A percentile compares a stretch with the other conserved stretches of the same genome.
Conservation (phyloP, 2,113 vertebrate genomes). For the Eupsittula cactorum region DNA sequence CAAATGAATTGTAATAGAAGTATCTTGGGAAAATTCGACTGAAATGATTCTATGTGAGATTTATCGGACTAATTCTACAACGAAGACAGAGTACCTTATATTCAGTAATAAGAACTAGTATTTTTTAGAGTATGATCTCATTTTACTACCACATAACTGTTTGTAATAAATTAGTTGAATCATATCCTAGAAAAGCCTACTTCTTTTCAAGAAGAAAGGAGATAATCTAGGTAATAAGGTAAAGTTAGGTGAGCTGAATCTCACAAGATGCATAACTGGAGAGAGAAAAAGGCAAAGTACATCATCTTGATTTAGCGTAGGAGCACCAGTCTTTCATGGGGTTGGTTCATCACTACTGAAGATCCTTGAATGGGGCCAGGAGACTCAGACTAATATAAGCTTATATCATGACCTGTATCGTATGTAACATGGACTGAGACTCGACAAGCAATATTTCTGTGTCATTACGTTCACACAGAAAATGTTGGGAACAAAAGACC, state of each 20-base stretch:
- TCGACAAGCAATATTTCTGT: not conserved
- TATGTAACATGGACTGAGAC: not conserved
- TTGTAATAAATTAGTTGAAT: not conserved
- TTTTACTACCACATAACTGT: not conserved
- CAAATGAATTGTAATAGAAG: not conserved
- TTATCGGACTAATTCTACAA: not conserved
- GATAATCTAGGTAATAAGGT: not conserved
- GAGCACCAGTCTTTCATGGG: not conserved
- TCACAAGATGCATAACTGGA: not conserved
- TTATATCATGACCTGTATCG: not conserved
- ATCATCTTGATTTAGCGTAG: not conserved
- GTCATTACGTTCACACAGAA: not conserved
- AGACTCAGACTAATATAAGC: not conserved
- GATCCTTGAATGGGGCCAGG: not conserved
- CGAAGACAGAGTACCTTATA: not conserved
- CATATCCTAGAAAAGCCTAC: not conserved
- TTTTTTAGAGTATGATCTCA: not conserved
- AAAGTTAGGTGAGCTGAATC: not conserved
- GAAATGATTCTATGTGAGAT: not conserved
- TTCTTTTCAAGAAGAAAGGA: not conserved
- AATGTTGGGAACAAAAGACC: not conserved
- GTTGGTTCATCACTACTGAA: not conserved
- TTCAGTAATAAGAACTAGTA: not conserved
- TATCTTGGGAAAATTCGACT: not conserved
- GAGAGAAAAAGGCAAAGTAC: not conserved